Evolutionary conservation across 2,888 invertebrate genomes (phyloP), one percentile per base, ranked within the genome.

Genomic region (Mythimna pallens): DNA sequence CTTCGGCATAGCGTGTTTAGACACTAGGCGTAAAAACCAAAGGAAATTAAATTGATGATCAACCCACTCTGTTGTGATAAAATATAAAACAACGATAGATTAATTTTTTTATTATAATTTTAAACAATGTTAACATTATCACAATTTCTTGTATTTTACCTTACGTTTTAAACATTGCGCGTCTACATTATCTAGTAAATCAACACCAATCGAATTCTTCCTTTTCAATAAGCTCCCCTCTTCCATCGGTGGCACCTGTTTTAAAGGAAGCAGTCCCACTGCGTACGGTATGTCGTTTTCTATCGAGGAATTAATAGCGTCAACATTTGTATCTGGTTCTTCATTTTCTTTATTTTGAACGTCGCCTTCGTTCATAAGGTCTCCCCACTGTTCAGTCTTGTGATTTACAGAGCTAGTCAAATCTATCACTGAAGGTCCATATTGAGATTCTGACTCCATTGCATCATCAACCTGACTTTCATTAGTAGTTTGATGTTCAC

Each of bases 111-210:
- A 66, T 71, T 73, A 70, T 65, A 69, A 77, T 67, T 74, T 71
- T 78, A 66, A 74, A 65, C 65, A 57, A 50, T 50, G 10, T 22
- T 40, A 68, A 72, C 36, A 63, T 74, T 70, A 83, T 91, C 83
- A 90, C 84, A 91, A 75, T 88, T 94, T 95, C 89, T 94, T 96
- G 88, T 92, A 91, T 90, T 96, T 96, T 14, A 92, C 90, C 84
- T 95, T 95, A 84, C 96, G 93, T 88, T 94, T 96, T 86, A 95
- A 92, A 89, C 94, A 95, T 87, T 94, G 94, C 4, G 94, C 91
- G 76, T 96, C 95, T 54, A 90, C 89, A 83, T 92, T 90, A 70
- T 93, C 89, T 73, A 92, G 85, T 43, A 89, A 85, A 79, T 92
- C 91, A 17, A 86, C 75, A 72, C 93, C 92, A 57, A 87, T 82